These are phyloP conservation scores for Ips typographus DNA, from an alignment of 1,140 invertebrate genomes.

Conservation along the genomic window DNA sequence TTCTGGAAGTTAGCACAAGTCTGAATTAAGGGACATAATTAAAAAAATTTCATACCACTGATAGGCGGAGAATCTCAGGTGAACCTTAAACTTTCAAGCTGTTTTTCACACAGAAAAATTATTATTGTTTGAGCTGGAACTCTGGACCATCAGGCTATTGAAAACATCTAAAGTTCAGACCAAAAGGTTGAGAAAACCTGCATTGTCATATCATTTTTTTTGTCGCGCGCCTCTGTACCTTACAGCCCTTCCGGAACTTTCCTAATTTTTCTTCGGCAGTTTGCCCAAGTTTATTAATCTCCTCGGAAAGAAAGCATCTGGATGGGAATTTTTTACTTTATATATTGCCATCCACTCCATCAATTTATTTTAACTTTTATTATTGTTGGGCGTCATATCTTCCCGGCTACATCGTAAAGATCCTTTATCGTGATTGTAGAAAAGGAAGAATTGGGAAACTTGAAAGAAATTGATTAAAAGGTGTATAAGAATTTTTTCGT, in stretches of 20 bases:
- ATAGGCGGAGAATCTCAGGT: background rate
- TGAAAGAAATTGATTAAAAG: background rate
- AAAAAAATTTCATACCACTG: slow-evolving; percentile 9
- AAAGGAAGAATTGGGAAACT: background rate
- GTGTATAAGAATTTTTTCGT: no score
- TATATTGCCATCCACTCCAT: slow-evolving; percentile 34
- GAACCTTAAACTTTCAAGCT: background rate
- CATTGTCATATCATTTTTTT: slow-evolving; percentile 3
- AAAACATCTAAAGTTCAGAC: background rate
- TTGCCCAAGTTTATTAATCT: slow-evolving; percentile 38
- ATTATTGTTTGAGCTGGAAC: background rate
- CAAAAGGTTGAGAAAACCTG: no score
- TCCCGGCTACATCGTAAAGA: slow-evolving; percentile 15
- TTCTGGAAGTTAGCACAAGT: no score
- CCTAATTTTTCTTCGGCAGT: slow-evolving; percentile 37
- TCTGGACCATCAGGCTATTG: background rate
- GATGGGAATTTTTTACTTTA: slow-evolving; percentile 32
- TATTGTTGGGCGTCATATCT: slow-evolving; percentile 33
- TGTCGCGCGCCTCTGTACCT: slow-evolving; percentile 11
- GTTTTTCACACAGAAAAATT: background rate
- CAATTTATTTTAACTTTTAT: slow-evolving; percentile 38
- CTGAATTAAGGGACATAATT: slow-evolving; percentile 18
- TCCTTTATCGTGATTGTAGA: slow-evolving; percentile 2
- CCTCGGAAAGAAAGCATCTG: slow-evolving; percentile 29
- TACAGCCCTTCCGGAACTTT: slow-evolving; percentile 24